phyloP scores from a whole-genome alignment of 2,797 vertebrate genomes.

The Enteromius afrohamiltoni region DNA sequence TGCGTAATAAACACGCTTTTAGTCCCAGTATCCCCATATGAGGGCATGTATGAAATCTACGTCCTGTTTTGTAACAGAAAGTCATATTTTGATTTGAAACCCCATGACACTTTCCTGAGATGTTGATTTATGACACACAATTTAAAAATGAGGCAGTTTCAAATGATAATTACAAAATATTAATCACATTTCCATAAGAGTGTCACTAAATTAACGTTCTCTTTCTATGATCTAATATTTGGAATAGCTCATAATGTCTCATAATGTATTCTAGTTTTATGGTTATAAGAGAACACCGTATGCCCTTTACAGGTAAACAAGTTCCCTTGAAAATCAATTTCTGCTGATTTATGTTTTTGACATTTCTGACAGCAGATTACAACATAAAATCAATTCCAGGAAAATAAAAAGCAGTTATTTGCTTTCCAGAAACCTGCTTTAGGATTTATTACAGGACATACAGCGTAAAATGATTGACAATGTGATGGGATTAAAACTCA shows the following conservation, averaged over 20 bases:
- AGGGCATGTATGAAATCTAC: too few species aligned
- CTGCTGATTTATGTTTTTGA: background rate
- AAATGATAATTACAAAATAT: too few species aligned
- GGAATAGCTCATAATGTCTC: background rate
- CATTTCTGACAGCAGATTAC: background rate
- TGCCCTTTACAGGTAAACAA: background rate
- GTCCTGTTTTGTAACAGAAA: too few species aligned
- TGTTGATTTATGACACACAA: too few species aligned
- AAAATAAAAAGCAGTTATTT: background rate
- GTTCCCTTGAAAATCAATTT: background rate
- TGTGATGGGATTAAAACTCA: slow-evolving; percentile 59
- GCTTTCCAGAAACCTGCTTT: background rate
- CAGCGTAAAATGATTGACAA: background rate
- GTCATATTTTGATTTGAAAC: too few species aligned
- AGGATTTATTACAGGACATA: background rate
- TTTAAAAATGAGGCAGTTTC: too few species aligned
- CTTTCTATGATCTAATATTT: background rate
- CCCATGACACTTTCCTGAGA: too few species aligned
- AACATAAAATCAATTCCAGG: slow-evolving; percentile 13
- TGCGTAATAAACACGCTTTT: too few species aligned
- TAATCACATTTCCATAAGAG: too few species aligned
- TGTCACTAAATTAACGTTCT: too few species aligned
- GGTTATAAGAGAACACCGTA: background rate
- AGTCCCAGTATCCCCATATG: too few species aligned
- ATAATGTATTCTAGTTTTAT: background rate